Base-by-base conservation (phyloP, 2,113 vertebrate species). In the Platycercus adscitus region DNA sequence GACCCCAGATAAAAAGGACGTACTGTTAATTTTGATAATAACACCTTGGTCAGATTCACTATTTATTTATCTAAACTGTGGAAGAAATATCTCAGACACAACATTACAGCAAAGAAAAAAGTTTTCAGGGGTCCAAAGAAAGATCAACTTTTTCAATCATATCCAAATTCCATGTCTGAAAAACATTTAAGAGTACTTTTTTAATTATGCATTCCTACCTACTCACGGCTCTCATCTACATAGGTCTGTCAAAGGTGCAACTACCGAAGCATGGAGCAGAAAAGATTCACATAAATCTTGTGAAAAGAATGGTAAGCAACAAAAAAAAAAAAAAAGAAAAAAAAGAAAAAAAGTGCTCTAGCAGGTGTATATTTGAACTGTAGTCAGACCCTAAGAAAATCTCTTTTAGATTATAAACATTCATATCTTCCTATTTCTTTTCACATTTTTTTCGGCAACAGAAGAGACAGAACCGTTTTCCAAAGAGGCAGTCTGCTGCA, bases 1-100 rank as follows among this genome's bases (percentile, higher is more conserved):
- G 52, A 13, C 2, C 6, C 2, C 6, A 1, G 18, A 13, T 15
- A 8, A 10, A 49, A 63, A 79, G 5, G 9, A 46, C 25, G 4
- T 5, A 24, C 3, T 58, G 10, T 61, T 17, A 60, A 20, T 63
- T 79, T 82, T 72, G 1, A 61, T 69, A 71, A 55, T n/a, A 82
- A n/a, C 55, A 20, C 3, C 29, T 37, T 61, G 11, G 4, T 64
- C 39, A 49, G 4, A 10, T 7, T 80, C 26, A 52, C 4, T 75
- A 52, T 63, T 63, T 68, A 37, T 71, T 81, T 85, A 47, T 46
- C 23, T 55, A 72, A 71, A 64, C 29, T 17, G 3, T 65, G 20
- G 15, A 72, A 76, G 16, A 60, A 89, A 90, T 43, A 24, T 49
- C 14, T 47, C 25, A 50, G 17, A 16, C 11, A 46, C 4, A 21